A percentile compares a stretch with the other conserved stretches of the same genome.
phyloP scores from a whole-genome alignment of 2,888 invertebrate species.

The Lasioglossum calceatum region DNA sequence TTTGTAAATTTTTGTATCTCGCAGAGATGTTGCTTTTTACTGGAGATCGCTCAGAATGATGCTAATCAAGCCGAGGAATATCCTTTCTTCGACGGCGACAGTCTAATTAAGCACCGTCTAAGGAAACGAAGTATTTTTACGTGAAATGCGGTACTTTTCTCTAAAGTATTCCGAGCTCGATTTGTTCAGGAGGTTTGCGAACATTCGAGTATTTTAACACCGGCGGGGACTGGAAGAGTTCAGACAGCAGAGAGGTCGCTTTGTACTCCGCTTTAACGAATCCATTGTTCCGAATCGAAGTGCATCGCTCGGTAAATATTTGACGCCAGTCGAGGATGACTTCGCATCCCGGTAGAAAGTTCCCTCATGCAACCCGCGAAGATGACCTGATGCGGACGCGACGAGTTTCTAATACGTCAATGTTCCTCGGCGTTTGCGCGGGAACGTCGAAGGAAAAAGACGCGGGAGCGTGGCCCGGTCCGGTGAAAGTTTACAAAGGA shows the following conservation, averaged over 20 bases:
- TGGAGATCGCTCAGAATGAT: conserved; percentile 65
- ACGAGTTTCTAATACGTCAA: conserved; percentile 34
- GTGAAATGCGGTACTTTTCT: neutral
- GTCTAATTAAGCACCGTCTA: too few species aligned
- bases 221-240: neutral
- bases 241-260: neutral
- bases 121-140: neutral
- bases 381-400: conserved; percentile 5
- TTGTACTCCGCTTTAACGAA: conserved; percentile 2
- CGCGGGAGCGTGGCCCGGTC: conserved; percentile 18
- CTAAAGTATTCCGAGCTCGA: neutral
- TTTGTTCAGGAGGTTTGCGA: neutral
- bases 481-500: conserved; percentile 72
- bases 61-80: conserved; percentile 57
- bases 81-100: neutral
- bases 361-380: neutral
- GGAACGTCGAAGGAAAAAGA: neutral
- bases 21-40: neutral
- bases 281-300: neutral
- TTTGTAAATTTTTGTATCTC: too few species aligned
- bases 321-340: neutral
- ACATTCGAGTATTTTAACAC: neutral
- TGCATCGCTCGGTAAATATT: conserved; percentile 17
- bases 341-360: conserved; percentile 17
- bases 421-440: conserved; percentile 17